Conservation (phyloP, 2,888 invertebrate genomes). For the Masnerella sp. region DNA sequence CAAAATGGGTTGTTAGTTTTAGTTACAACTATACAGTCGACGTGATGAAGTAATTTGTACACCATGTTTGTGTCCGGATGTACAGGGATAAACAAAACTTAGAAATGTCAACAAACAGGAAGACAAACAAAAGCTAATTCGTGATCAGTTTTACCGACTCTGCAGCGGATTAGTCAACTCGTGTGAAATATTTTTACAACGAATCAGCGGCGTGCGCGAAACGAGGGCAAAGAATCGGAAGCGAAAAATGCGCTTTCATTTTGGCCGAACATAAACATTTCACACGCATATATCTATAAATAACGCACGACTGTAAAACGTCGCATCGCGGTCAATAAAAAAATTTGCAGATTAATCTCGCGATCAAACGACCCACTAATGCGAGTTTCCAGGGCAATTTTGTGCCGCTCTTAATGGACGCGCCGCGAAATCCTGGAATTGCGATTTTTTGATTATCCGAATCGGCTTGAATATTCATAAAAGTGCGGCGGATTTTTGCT, state of each 20-base stretch:
- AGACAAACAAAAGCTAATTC: constrained; percentile 28
- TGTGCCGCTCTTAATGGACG: neutral
- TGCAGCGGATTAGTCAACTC: constrained; percentile 6
- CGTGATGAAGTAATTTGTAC: constrained; percentile 11
- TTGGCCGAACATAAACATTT: neutral
- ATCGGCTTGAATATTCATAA: constrained; percentile 34
- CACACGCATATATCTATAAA: constrained; percentile 1
- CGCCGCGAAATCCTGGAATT: neutral
- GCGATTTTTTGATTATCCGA: constrained; percentile 1
- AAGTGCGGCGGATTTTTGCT: constrained; percentile 21
- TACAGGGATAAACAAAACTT: constrained; percentile 22
- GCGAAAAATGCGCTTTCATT: too few species aligned
- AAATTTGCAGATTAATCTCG: neutral
- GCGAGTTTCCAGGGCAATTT: neutral
- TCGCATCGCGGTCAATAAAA: constrained; percentile 2
- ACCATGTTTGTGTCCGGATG: constrained; percentile 23
- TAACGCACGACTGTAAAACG: neutral
- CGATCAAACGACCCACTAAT: constrained; percentile 14
- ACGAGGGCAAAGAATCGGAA: too few species aligned
- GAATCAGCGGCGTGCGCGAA: neutral
- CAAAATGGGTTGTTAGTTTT: too few species aligned
- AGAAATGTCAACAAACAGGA: constrained; percentile 33
- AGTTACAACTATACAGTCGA: constrained; percentile 6
- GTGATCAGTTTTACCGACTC: constrained; percentile 19
- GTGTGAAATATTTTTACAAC: neutral